These are phyloP conservation scores for Mystacides longicornis DNA, from an alignment of 2,888 invertebrate species.

Conservation along the genomic window DNA sequence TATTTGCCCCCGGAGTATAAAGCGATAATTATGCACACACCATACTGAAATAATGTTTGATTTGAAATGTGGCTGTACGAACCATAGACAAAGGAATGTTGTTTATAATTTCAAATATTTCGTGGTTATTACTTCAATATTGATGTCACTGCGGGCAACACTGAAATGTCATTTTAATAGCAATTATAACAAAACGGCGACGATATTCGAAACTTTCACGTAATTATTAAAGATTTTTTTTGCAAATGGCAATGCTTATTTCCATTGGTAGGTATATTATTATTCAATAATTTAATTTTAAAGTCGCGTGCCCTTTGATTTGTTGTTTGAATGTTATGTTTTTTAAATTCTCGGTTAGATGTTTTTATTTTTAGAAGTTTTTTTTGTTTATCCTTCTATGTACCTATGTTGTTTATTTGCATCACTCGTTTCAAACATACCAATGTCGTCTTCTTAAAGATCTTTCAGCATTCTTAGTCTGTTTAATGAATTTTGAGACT, in stretches of 20 bases:
- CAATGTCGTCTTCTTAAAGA: not conserved
- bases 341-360: no score
- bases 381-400: not conserved
- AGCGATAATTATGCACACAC: not conserved
- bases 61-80: not conserved
- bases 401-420: not conserved
- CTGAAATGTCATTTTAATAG: no score
- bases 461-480: no score
- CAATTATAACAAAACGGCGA: no score
- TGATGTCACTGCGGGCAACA: no score
- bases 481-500: no score
- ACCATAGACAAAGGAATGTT: not conserved
- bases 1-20: conserved; percentile 12
- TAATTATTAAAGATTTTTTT: no score
- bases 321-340: conserved; percentile 6
- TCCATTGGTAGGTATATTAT: not conserved
- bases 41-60: not conserved
- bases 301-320: conserved; percentile 15
- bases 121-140: conserved; percentile 26
- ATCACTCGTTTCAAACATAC: not conserved
- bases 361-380: not conserved
- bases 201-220: no score
- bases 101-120: not conserved
- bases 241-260: not conserved
- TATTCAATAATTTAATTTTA: conserved; percentile 8